A percentile compares a stretch with the other conserved stretches of the same genome.
These are phyloP conservation scores for Brachionus plicatilis DNA, from an alignment of 1,140 invertebrate genomes.

Conservation along the genomic window DNA sequence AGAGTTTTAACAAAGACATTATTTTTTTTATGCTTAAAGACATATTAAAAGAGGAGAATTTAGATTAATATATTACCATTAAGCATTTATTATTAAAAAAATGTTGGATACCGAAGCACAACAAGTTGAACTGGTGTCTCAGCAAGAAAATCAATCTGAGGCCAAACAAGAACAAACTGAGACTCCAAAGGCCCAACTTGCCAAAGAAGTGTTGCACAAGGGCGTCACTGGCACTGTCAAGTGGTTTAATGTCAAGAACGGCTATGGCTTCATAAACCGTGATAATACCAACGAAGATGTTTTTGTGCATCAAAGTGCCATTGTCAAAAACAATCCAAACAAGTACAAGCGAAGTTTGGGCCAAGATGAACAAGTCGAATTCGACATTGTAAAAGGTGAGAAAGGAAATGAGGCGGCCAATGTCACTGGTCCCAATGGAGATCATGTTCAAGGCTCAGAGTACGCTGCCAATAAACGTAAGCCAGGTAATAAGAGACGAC, in stretches of 20 bases:
- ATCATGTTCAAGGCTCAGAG: conserved; percentile 85
- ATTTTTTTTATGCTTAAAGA: too few species aligned
- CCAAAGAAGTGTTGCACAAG: background rate
- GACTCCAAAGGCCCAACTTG: background rate
- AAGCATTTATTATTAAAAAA: background rate
- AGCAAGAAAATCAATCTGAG: background rate
- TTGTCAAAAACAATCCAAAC: conserved; percentile 89
- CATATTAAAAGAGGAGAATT: too few species aligned
- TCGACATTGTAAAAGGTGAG: conserved; percentile 78
- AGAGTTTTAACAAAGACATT: background rate
- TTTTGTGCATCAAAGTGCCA: conserved; percentile 91
- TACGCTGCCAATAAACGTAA: conserved; percentile 68
- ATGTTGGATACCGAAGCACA: background rate
- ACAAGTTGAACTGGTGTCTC: background rate
- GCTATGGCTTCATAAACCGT: conserved; percentile 97
- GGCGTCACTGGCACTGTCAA: conserved; percentile 78
- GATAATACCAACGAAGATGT: conserved; percentile 99
- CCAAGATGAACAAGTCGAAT: conserved; percentile 95
- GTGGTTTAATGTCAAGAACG: conserved; percentile 99
- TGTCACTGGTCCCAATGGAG: conserved; percentile 87
- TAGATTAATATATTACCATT: background rate
- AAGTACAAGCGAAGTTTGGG: conserved; percentile 96
- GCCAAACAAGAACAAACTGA: background rate
- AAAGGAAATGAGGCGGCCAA: conserved; percentile 88
- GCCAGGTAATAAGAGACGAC: background rate